Percentiles rank a stretch among this genome's conserved stretches.
phyloP scores from a whole-genome alignment of 92 coral and sea anemone species.

The Epizoanthus illoricatus region DNA sequence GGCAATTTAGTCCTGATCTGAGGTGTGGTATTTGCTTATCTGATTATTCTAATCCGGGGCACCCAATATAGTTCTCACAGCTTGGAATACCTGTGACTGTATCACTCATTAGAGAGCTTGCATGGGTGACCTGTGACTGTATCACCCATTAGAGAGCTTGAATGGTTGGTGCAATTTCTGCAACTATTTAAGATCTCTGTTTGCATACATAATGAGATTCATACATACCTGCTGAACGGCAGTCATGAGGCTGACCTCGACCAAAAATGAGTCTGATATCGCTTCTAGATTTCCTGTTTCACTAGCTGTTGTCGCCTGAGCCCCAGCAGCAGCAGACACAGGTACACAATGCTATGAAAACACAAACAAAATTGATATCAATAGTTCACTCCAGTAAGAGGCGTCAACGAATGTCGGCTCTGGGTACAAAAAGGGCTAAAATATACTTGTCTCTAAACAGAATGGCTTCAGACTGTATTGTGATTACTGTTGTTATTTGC shows the following conservation, averaged over 20 bases:
- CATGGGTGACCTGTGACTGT: no score
- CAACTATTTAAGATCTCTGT: background rate
- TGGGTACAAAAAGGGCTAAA: no score
- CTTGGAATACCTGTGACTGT: no score
- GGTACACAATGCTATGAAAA: constrained; percentile 4
- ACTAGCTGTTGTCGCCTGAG: constrained; percentile 57
- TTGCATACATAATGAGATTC: background rate
- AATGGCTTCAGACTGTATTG: no score
- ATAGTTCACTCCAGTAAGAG: background rate
- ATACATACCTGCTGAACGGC: constrained; percentile 87
- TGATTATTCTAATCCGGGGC: no score
- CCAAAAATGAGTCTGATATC: constrained; percentile 79
- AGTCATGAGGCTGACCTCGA: constrained; percentile 80
- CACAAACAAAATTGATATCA: background rate
- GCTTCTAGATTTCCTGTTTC: constrained; percentile 65
- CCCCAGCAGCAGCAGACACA: background rate
- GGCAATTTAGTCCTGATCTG: no score
- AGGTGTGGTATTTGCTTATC: no score
- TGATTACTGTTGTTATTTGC: no score
- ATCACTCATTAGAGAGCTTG: no score
- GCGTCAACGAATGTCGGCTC: no score
- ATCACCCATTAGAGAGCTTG: no score
- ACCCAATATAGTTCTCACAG: no score
- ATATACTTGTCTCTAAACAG: constrained; percentile 2
- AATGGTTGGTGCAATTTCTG: background rate